These are phyloP conservation scores for Allygus modestus DNA, from an alignment of 2,888 invertebrate genomes.

Conservation along the genomic window DNA sequence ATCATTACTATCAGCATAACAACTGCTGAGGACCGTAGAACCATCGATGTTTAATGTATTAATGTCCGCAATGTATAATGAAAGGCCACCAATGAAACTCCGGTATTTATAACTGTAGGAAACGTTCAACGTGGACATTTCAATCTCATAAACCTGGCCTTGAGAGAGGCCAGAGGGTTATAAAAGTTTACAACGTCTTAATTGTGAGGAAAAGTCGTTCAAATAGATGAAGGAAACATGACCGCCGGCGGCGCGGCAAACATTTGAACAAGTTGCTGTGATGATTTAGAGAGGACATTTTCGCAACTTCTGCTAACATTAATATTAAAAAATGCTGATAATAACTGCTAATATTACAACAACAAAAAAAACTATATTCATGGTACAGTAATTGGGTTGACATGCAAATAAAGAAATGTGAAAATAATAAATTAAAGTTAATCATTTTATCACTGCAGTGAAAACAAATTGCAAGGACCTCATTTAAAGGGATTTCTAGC, in stretches of 20 bases:
- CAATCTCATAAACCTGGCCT: neutral
- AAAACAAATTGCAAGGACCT: too few relatives aligned
- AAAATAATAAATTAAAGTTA: too few relatives aligned
- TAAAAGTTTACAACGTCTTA: neutral
- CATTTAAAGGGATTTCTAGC: too few relatives aligned
- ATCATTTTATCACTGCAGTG: too few relatives aligned
- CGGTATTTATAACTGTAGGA: too few relatives aligned
- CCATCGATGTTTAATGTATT: neutral
- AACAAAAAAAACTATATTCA: too few relatives aligned
- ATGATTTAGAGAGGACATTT: too few relatives aligned
- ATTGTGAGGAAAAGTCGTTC: neutral
- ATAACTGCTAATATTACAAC: too few relatives aligned
- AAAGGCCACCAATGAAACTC: neutral
- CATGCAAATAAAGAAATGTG: too few relatives aligned
- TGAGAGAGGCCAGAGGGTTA: neutral
- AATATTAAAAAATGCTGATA: too few relatives aligned
- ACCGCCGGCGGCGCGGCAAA: neutral
- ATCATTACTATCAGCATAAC: conserved; percentile 24
- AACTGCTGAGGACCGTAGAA: neutral
- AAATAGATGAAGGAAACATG: neutral
- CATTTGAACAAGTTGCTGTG: neutral
- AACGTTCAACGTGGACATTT: neutral
- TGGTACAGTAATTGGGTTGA: too few relatives aligned
- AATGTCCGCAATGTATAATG: neutral
- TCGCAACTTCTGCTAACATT: too few relatives aligned